phyloP scores from a whole-genome alignment of 2,113 vertebrate species.

The Cairina moschata region DNA sequence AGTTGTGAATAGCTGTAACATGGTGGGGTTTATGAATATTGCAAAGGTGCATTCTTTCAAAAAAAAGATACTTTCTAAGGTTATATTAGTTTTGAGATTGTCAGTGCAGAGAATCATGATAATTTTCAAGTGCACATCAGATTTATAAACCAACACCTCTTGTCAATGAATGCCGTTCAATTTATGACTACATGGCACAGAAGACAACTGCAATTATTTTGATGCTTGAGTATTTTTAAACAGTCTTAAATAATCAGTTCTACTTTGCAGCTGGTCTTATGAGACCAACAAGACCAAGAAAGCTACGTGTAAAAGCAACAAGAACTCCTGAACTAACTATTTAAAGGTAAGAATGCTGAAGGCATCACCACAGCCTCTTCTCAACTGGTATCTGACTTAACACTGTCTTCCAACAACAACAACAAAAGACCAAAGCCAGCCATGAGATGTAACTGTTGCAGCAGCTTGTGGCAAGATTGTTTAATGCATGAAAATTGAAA shows the following conservation, averaged over 20 bases:
- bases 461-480: not conserved
- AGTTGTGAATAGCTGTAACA: not conserved
- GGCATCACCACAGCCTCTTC: not conserved
- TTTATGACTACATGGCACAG: not conserved
- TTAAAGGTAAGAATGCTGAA: not conserved
- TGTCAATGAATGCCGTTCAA: not conserved
- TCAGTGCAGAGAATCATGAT: not conserved
- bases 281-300: not conserved
- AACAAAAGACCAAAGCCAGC: not conserved
- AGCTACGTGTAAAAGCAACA: not conserved
- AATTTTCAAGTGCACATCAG: not conserved
- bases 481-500: not conserved
- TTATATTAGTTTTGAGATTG: not conserved
- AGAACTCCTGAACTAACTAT: not conserved
- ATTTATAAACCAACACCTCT: not conserved
- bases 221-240: not conserved
- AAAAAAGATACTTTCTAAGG: not conserved
- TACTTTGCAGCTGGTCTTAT: not conserved
- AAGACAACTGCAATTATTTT: not conserved
- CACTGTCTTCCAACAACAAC: not conserved
- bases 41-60: not conserved
- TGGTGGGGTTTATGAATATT: not conserved
- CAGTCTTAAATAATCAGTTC: not conserved
- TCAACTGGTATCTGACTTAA: not conserved
- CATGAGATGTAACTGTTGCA: not conserved